Base-by-base conservation (phyloP, 2,888 invertebrate genomes). In the Heliconius ethilla region DNA sequence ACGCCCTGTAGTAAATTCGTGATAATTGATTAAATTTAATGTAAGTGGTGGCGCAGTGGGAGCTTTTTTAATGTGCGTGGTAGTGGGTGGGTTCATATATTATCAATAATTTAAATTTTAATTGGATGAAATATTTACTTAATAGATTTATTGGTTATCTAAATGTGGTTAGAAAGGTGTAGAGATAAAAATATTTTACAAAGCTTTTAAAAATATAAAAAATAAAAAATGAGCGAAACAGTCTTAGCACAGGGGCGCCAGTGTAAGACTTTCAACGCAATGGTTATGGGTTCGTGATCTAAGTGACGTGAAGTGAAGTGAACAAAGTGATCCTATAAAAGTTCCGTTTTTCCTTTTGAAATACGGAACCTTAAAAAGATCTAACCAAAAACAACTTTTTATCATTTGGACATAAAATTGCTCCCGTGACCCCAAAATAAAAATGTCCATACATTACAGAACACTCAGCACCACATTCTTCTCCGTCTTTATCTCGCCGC, bases 21-120 rank as follows among this genome's bases (percentile, higher is more conserved):
- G 25, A n/a, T 59, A 72, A 72, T 72, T 59, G 72, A 72, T n/a
- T 72, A 37, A 72, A 55, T 69, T 69, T 25, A 67, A 67, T 40
- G n/a, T 37, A 40, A 37, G 15, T 7, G 3, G 5, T 69, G 0
- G 40, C 69, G 25, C 69, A 69, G 25, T 69, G 69, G 69, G 40
- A 40, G 69, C 40, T 25, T 45, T n/a, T 11, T 45, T 45, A 25
- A 65, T 63, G 22, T 33, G 9, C 18, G 40, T 63, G 2, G 3
- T 67, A 67, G 40, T 69, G 69, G 5, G 40, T 69, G 40, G 40
- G 7, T 67, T 25, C 40, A 15, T 40, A 40, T 40, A 27, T 9
- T 9, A 45, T 69, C 15, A 15, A 25, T 67, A 37, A 69, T 25
- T 69, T 69, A 40, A 69, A 7, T 40, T 25, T 40, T 67, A 40